A percentile compares a stretch with the other conserved stretches of the same genome.
phyloP scores from a whole-genome alignment of 2,797 vertebrate genomes.

The Eptatretus atami region DNA sequence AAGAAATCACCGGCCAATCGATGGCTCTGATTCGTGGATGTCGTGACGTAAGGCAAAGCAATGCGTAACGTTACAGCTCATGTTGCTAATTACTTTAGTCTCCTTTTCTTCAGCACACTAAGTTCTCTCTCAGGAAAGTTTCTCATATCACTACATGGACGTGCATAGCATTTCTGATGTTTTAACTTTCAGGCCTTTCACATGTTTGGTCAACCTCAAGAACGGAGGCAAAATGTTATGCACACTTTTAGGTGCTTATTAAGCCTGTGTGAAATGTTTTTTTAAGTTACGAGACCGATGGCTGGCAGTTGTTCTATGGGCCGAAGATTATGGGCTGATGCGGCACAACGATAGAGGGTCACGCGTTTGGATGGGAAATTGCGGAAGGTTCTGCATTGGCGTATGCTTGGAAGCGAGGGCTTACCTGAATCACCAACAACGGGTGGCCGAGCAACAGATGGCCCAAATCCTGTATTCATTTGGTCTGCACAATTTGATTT shows the following conservation, averaged over 20 bases:
- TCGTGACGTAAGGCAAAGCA: constrained; percentile 30
- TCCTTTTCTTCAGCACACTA: no score
- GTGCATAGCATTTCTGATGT: neutral
- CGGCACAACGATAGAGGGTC: constrained; percentile 96
- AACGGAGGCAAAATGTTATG: no score
- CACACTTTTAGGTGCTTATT: no score
- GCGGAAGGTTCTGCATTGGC: constrained; percentile 78
- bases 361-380: constrained; percentile 69
- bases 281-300: constrained; percentile 62
- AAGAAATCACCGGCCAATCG: constrained; percentile 48
- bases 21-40: constrained; percentile 44
- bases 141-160: neutral
- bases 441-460: constrained; percentile 24
- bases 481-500: neutral
- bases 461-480: neutral
- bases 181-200: no score
- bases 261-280: no score
- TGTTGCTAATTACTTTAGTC: no score
- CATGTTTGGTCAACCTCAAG: no score
- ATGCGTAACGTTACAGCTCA: no score
- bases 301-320: constrained; percentile 58
- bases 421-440: constrained; percentile 75
- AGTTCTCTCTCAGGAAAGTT: neutral
- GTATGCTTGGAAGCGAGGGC: constrained; percentile 81
- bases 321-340: constrained; percentile 96